Conservation (phyloP, 2,888 invertebrate genomes). For the Philereme vetulata region DNA sequence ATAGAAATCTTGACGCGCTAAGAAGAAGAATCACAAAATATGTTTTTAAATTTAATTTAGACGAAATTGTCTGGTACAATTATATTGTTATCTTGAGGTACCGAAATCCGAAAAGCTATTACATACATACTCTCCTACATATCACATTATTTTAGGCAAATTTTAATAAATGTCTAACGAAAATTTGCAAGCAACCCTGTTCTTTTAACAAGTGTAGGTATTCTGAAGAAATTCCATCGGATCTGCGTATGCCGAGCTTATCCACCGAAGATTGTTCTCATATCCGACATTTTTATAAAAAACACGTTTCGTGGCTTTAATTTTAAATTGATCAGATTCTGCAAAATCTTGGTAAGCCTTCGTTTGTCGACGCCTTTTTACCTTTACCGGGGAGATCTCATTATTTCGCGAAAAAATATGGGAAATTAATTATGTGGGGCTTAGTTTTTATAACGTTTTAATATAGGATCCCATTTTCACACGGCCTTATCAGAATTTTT, state of each 20-base stretch:
- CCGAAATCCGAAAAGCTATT: too few species aligned
- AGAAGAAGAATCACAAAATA: too few species aligned
- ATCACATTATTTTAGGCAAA: neutral
- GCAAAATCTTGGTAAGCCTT: slow-evolving; percentile 78
- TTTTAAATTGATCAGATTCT: slow-evolving; percentile 83
- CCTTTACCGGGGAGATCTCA: slow-evolving; percentile 58
- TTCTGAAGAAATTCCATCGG: slow-evolving; percentile 52
- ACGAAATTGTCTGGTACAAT: too few species aligned
- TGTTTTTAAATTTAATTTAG: too few species aligned
- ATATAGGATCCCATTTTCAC: slow-evolving; percentile 25
- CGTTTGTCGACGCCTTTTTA: slow-evolving; percentile 72
- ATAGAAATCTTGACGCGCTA: too few species aligned
- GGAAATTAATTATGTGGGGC: slow-evolving; percentile 71
- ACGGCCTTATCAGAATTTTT: slow-evolving; percentile 30
- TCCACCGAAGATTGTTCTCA: slow-evolving; percentile 79
- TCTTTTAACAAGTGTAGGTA: slow-evolving; percentile 41
- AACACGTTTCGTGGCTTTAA: slow-evolving; percentile 84
- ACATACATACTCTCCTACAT: neutral
- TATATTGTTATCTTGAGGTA: too few species aligned
- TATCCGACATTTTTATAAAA: slow-evolving; percentile 82
- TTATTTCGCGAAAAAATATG: slow-evolving; percentile 67
- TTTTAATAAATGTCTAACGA: slow-evolving; percentile 7
- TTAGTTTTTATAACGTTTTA: slow-evolving; percentile 45
- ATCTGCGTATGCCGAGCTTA: slow-evolving; percentile 63
- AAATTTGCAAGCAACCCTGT: slow-evolving; percentile 29